Base-by-base conservation (phyloP, 1,140 invertebrate species). In the Leguminivora glycinivorella region DNA sequence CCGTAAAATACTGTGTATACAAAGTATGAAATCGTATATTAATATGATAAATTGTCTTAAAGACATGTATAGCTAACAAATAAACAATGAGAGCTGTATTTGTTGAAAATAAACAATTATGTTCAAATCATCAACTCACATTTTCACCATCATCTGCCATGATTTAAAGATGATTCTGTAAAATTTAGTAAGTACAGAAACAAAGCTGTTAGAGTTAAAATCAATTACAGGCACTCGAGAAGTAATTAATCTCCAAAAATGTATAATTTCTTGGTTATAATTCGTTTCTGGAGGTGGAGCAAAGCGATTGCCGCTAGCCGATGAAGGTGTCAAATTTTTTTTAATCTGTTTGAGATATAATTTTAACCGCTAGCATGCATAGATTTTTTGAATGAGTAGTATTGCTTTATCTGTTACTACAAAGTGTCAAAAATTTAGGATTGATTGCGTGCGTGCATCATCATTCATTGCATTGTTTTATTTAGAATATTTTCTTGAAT, bases 121-220 rank as follows among this genome's bases (percentile, higher is more conserved):
- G 9, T 52, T 52, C n/a, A 52, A 43, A 22, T 6, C 19, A 52
- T 22, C 7, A 52, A 52, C 83, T 76, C 81, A 90, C 88, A 78
- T 88, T 88, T 78, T 90, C 88, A 26, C 81, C 85, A 68, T 90
- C 88, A 34, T 90, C 88, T 40, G 88, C 86, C 87, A 90, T 90
- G 58, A 19, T 78, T 56, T 52, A 52, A 52, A 7, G 47, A 22
- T 22, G 19, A 43, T 14, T 38, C 40, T 17, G 40, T 63, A 1
- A 67, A 67, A 68, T 29, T 38, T 47, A 19, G 14, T 24, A 9
- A 40, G 34, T 43, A 25, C 26, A 25, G 52, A 25, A 12, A 56
- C 0, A 1, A 24, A 25, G 9, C 9, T 52, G 2, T 2, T 2
- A 6, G 14, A 3, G 22, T n/a, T 22, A 22, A 52, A 22, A 22